A percentile compares a stretch with the other conserved stretches of the same genome.
Conservation (phyloP, 1,140 invertebrate species). For the Drosophila athabasca region DNA sequence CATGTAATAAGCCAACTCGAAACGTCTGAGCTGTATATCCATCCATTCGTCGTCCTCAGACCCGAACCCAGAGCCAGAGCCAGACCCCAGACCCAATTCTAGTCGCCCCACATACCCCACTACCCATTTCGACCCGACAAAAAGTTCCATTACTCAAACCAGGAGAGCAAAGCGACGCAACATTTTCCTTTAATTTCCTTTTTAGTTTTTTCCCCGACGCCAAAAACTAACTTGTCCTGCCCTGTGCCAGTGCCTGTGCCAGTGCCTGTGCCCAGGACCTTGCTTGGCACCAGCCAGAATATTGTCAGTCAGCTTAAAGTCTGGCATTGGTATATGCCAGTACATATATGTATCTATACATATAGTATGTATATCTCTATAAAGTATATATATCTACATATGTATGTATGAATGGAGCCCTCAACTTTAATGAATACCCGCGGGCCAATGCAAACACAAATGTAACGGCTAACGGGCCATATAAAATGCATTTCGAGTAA, state of each 20-base stretch:
- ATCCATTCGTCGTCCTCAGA: constrained; percentile 38
- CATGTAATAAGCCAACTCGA: constrained; percentile 75
- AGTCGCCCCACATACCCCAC: not conserved
- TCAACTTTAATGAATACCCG: constrained; percentile 68
- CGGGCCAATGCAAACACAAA: constrained; percentile 70
- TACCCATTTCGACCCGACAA: constrained; percentile 35
- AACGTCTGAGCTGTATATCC: constrained; percentile 36
- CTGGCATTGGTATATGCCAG: constrained; percentile 22
- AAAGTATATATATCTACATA: not conserved
- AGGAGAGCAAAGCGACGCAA: constrained; percentile 49
- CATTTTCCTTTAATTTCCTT: constrained; percentile 80
- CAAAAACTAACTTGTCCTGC: constrained; percentile 63
- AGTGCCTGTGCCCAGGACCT: not conserved
- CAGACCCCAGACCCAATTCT: constrained; percentile 6
- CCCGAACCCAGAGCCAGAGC: constrained; percentile 1
- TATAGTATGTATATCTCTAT: no score
- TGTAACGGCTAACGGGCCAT: constrained; percentile 71
- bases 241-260: not conserved
- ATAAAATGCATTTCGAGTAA: constrained; percentile 79
- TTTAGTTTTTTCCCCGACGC: constrained; percentile 62
- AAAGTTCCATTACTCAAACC: constrained; percentile 79
- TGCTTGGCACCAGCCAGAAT: constrained; percentile 18
- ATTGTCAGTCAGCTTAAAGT: constrained; percentile 74
- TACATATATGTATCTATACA: not conserved
- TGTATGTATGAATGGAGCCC: constrained; percentile 40